Percentiles rank a stretch among this genome's conserved stretches.
Conservation (phyloP, 2,113 vertebrate species). For the Lasiurus cinereus region DNA sequence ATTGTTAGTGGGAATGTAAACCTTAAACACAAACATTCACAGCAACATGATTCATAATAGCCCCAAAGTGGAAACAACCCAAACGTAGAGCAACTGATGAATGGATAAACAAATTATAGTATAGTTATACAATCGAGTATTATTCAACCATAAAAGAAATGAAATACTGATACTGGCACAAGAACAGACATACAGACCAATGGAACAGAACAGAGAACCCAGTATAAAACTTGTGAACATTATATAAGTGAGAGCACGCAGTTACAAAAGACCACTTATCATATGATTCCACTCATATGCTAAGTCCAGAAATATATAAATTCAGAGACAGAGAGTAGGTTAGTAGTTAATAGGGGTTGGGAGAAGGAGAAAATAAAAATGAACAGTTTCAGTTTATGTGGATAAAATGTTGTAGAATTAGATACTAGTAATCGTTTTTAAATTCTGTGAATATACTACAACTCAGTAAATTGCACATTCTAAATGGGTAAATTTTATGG, state of each 20-base stretch:
- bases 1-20: constrained; percentile 6
- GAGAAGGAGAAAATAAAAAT: neutral
- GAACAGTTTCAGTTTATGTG: neutral
- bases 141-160: neutral
- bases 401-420: constrained; percentile 44
- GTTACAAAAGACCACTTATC: constrained; percentile 29
- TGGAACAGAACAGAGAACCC: too few relatives aligned
- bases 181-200: too few relatives aligned
- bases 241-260: constrained; percentile 31
- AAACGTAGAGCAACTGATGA: neutral
- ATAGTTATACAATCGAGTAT: neutral
- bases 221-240: constrained; percentile 18
- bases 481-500: neutral
- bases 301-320: neutral
- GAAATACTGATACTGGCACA: neutral
- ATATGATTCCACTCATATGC: neutral
- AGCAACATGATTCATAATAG: neutral
- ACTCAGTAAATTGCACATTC: neutral
- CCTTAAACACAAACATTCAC: neutral
- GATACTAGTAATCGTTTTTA: neutral
- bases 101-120: neutral
- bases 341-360: neutral
- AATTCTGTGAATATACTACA: constrained; percentile 54
- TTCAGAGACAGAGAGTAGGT: constrained; percentile 21
- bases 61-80: neutral